Evolutionary conservation across 2,888 invertebrate species (phyloP), one percentile per base, ranked within the genome.

Genomic region (Tipula lateralis): DNA sequence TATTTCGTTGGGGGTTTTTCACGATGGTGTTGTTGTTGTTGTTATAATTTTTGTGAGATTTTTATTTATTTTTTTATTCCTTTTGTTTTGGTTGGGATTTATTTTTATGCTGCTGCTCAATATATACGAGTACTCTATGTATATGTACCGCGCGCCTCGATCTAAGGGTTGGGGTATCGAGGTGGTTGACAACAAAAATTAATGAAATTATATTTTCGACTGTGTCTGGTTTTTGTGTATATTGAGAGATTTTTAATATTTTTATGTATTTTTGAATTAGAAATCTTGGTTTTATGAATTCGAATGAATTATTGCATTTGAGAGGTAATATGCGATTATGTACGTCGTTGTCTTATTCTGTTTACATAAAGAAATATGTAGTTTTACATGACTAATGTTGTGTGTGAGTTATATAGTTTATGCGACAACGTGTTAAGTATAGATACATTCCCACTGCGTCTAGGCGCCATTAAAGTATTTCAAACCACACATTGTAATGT

Each of bases 391-490:
- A 66, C 24, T 66, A 66, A 24, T 24, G 24, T 66, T 24, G 9
- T 66, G n/a, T 39, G 24, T 16, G 16, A 44, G 44, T n/a, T 44
- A 16, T n/a, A 16, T 44, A 44, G 9, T 32, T 12, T 24, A 66
- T 66, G 66, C 24, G 16, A 44, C 19, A 66, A 24, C 19, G 66
- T 66, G 24, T 66, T 24, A 66, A 66, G 66, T 12, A 24, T 66
- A n/a, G n/a, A n/a, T n/a, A 66, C 12, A 66, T 24, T 6, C 66
- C 66, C 24, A 66, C 24, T 66, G 66, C 24, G 66, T 66, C 66
- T 66, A 66, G 66, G 66, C 66, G 66, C 66, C 66, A 66, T 66
- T 66, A 66, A 66, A 66, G 66, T 66, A 66, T 24, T 66, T 66
- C 19, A 66, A 66, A 66, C 66, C 66, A 66, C 66, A 66, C 66